Percentiles rank a stretch among this genome's conserved stretches.
phyloP scores from a whole-genome alignment of 2,113 vertebrate species.

The Python bivittatus region DNA sequence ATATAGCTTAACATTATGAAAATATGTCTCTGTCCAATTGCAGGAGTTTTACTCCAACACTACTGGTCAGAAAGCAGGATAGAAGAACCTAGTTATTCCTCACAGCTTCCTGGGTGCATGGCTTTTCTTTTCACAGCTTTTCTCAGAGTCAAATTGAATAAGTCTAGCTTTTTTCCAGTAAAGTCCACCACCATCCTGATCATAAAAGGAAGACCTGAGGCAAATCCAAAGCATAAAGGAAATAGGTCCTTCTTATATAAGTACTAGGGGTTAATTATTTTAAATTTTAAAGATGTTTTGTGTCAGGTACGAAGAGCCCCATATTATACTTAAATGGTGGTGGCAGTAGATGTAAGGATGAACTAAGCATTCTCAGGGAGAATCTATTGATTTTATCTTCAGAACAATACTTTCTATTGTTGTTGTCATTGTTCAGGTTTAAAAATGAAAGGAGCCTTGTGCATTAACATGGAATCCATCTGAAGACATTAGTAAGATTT shows the following conservation, averaged over 20 bases:
- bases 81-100: background rate
- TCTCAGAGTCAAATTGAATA: background rate
- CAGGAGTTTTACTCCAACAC: background rate
- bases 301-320: background rate
- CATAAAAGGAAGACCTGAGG: background rate
- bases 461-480: slow-evolving; percentile 35
- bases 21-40: background rate
- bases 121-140: background rate
- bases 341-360: background rate
- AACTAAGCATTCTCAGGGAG: background rate
- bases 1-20: background rate
- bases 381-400: background rate
- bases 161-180: background rate
- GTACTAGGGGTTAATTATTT: background rate
- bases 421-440: background rate
- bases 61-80: background rate
- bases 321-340: background rate
- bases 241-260: background rate
- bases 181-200: background rate
- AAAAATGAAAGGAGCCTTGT: slow-evolving; percentile 33
- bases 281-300: background rate
- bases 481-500: slow-evolving; percentile 35
- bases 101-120: background rate
- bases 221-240: background rate
- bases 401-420: background rate